Base-by-base conservation (phyloP, 1,140 invertebrate species). In the Stratiolaelaps scimitus region DNA sequence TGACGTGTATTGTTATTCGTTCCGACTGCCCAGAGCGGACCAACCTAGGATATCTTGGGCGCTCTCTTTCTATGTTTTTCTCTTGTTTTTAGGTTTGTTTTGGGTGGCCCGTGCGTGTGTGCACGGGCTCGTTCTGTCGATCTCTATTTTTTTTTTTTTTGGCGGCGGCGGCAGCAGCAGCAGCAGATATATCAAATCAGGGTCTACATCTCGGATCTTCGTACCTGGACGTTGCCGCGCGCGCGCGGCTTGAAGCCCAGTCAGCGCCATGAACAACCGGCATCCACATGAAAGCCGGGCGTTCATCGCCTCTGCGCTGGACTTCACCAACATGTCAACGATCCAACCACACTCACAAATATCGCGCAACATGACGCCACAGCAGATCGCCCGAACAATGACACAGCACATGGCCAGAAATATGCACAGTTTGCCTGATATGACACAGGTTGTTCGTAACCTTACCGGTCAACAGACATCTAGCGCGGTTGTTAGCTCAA, bases 391-490 rank as follows among this genome's bases (percentile, higher is more conserved):
- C 26, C 53, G 53, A 1, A 60, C 53, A 26, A 60, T 60, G 53
- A 60, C 53, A 34, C 53, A 60, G 26, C 53, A 60, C 53, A 60
- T 60, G 53, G 53, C 53, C 15, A 26, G 53, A 10, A 60, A 60
- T 34, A 60, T 60, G 17, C 53, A 60, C 23, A 60, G 26, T 15
- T 15, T 60, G 15, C 34, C 34, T 6, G 53, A 60, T 34, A 60
- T 60, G 53, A 60, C 53, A 7, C 26, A 20, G 53, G 53, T 60
- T 15, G 53, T 60, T 34, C 53, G 53, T 1, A 60, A 60, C 23
- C 20, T 60, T 15, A 34, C 53, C 53, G 53, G 53, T 15, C 53
- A 60, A 26, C 53, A 60, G 20, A 40, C 34, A 10, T 40, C 34
- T 10, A 34, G 53, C 26, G 34, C 53, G 53, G 53, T 60, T 13